Conservation (phyloP, 2,113 vertebrate genomes). For the Nyctibius bracteatus region DNA sequence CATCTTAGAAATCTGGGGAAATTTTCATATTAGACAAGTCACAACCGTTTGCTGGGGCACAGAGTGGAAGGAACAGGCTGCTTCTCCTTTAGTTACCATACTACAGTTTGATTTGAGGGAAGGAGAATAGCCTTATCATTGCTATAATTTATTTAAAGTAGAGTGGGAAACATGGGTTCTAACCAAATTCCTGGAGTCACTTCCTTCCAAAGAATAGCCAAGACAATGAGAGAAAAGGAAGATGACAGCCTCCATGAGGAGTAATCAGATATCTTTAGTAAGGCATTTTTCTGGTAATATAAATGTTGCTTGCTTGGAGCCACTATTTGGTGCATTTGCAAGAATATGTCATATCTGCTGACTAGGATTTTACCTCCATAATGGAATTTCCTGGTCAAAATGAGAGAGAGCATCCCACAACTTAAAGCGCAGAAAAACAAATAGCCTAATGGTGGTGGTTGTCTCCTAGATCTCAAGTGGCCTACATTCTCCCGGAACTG, state of each 20-base stretch:
- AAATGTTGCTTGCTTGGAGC: neutral
- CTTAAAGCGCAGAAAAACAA: neutral
- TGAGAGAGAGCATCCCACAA: neutral
- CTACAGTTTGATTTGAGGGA: neutral
- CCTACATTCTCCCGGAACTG: neutral
- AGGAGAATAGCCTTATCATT: neutral
- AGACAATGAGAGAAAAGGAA: neutral
- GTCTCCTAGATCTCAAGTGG: neutral
- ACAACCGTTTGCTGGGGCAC: neutral
- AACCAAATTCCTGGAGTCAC: neutral
- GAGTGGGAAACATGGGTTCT: neutral
- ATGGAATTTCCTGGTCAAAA: neutral
- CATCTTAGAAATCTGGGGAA: neutral
- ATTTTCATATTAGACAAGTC: neutral
- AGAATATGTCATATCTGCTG: neutral
- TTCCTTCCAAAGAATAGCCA: neutral
- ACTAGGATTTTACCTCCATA: neutral
- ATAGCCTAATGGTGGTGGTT: neutral
- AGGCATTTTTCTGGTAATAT: neutral
- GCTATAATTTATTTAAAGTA: neutral
- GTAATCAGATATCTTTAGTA: neutral
- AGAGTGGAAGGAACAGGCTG: neutral
- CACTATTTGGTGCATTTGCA: neutral
- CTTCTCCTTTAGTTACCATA: neutral
- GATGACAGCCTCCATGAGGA: neutral